Base-by-base conservation (phyloP, 1,140 invertebrate species). In the Alviniconcha marisindica region DNA sequence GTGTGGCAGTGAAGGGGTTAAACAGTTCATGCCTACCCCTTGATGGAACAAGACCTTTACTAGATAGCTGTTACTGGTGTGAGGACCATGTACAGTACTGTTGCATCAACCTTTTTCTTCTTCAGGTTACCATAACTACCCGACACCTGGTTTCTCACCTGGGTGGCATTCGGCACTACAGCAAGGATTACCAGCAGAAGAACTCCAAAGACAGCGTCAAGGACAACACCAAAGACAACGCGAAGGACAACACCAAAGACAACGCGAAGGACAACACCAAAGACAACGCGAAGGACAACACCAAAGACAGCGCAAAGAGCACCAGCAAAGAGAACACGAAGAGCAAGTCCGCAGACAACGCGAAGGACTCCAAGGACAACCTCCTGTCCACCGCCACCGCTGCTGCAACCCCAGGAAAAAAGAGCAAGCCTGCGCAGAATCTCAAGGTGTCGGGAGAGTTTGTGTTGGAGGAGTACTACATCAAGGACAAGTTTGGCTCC, bases 91-190 rank as follows among this genome's bases (percentile, higher is more conserved):
- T n/a, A n/a, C n/a, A n/a, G n/a, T n/a, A n/a, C n/a, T n/a, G n/a
- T n/a, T n/a, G n/a, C n/a, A n/a, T n/a, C n/a, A n/a, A n/a, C n/a
- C n/a, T n/a, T n/a, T n/a, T 48, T 48, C 44, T 5, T 44, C 85
- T 84, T 48, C 86, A 95, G 94, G 94, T 95, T 40, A 89, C 86
- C 15, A 94, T 95, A 54, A 95, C 95, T 60, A 92, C 93, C 4
- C 85, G 94, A 69, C 94, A 94, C 63, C 89, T 95, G 14, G 88
- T 94, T 18, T 93, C 93, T 78, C 95, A 95, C 86, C 83, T 94
- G 31, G 90, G 92, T 28, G 95, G 95, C 14, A 94, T 95, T 51
- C 88, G 95, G 40, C 94, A 95, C 89, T 95, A 95, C 66, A 79
- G 69, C 44, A 71, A 79, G 83, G 85, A 84, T 86, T 56, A 80